phyloP scores from a whole-genome alignment of 2,113 vertebrate genomes.

The Nannobrachium achirus region DNA sequence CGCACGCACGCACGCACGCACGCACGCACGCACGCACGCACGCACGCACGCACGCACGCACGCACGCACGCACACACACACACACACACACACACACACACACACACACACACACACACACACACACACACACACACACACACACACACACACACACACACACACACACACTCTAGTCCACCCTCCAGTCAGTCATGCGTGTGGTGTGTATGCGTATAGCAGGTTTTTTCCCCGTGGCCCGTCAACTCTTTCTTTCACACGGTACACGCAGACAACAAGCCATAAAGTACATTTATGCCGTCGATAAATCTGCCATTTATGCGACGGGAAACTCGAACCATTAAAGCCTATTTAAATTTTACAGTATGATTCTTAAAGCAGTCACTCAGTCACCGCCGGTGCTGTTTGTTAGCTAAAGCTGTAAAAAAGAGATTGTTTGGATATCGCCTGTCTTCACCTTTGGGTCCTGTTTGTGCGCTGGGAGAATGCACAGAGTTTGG shows the following conservation, averaged over 20 bases:
- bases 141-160: neutral
- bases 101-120: constrained; percentile 7
- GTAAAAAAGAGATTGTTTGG: neutral
- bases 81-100: constrained; percentile 1
- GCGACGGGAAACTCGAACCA: constrained; percentile 11
- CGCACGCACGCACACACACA: neutral
- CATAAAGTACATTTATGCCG: constrained; percentile 23
- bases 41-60: neutral
- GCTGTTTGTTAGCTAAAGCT: neutral
- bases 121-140: neutral
- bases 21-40: neutral
- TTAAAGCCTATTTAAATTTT: constrained; percentile 30
- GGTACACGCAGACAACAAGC: constrained; percentile 37
- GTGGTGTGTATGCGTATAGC: neutral
- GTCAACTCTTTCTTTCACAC: neutral
- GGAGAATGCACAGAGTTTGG: neutral
- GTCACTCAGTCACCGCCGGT: neutral
- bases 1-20: constrained; percentile 9
- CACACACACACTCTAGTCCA: neutral
- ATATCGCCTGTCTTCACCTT: neutral
- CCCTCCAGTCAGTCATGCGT: constrained; percentile 23
- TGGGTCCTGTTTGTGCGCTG: neutral
- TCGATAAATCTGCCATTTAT: constrained; percentile 31
- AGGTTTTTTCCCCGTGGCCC: neutral
- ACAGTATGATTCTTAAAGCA: constrained; percentile 20